Base-by-base conservation (phyloP, 2,797 vertebrate species). In the Pangasius krempfi region DNA sequence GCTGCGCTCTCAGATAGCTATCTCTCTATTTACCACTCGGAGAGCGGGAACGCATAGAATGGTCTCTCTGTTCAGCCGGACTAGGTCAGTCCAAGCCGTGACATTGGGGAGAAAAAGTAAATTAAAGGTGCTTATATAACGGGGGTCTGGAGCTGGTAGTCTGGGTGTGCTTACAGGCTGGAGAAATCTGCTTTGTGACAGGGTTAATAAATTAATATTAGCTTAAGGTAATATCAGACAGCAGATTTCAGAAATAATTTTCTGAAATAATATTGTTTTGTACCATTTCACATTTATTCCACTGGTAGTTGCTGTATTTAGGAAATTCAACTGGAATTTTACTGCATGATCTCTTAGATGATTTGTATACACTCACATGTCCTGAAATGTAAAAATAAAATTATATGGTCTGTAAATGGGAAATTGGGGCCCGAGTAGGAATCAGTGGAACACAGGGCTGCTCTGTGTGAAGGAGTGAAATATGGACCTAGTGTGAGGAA, bases 391-490 rank as follows among this genome's bases (percentile, higher is more conserved):
- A 44, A 87, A 89, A 70, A 40, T 81, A 80, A 81, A 89, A 62
- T 78, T 85, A 86, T 44, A 82, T 84, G 86, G 86, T 56, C 79
- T 84, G 72, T 89, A 44, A 91, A 87, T 88, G 79, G 70, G 18
- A 84, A 84, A 90, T 86, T 89, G 62, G 14, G 68, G 87, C 73
- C 83, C 54, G 54, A 85, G 82, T 40, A 85, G 76, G 33, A 86
- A 70, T 89, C 81, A 83, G 82, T 64, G 87, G 76, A 89, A 88
- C 91, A 92, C 91, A 90, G 76, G 78, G 88, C 82, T 78, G 89
- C 88, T 92, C 89, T 90, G 87, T 90, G 88, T 91, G 83, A 91
- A 89, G 85, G 83, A 88, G 88, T 90, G 90, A 91, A 88, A 88
- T 90, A 91, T 88, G 84, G 90, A 82, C 83, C 76, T 78, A 81